A percentile compares a stretch with the other conserved stretches of the same genome.
phyloP scores from a whole-genome alignment of 2,888 invertebrate species.

The Morpho achilles region DNA sequence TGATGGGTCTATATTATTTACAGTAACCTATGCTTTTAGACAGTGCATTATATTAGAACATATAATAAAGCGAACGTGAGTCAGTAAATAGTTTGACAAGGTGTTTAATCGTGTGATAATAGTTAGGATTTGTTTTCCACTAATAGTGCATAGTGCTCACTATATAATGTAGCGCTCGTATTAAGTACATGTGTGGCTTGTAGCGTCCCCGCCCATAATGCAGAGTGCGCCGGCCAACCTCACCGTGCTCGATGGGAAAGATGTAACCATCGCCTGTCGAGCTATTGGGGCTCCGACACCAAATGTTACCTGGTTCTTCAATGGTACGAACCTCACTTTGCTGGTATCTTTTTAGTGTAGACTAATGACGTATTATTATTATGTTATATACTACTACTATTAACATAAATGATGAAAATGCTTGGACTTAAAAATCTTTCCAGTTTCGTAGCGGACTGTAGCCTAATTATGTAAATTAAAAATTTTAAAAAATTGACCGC shows the following conservation, averaged over 20 bases:
- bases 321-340: constrained; percentile 80
- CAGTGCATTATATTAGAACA: too few species aligned
- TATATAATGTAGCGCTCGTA: constrained; percentile 36
- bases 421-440: background rate
- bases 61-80: too few species aligned
- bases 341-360: too few species aligned
- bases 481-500: too few species aligned
- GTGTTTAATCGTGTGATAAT: constrained; percentile 21
- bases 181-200: constrained; percentile 71
- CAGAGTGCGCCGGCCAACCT: constrained; percentile 90
- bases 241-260: constrained; percentile 95
- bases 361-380: too few species aligned
- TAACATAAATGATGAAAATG: background rate
- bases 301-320: constrained; percentile 94
- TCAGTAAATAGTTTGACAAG: background rate
- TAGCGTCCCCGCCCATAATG: constrained; percentile 94
- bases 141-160: constrained; percentile 19
- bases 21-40: too few species aligned
- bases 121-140: constrained; percentile 1
- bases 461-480: too few species aligned
- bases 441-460: background rate
- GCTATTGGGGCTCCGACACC: constrained; percentile 95
- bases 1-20: too few species aligned
- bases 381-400: too few species aligned
- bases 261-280: constrained; percentile 92